These are phyloP conservation scores for Tachysurus fulvidraco DNA, from an alignment of 2,113 vertebrate genomes.

Conservation along the genomic window DNA sequence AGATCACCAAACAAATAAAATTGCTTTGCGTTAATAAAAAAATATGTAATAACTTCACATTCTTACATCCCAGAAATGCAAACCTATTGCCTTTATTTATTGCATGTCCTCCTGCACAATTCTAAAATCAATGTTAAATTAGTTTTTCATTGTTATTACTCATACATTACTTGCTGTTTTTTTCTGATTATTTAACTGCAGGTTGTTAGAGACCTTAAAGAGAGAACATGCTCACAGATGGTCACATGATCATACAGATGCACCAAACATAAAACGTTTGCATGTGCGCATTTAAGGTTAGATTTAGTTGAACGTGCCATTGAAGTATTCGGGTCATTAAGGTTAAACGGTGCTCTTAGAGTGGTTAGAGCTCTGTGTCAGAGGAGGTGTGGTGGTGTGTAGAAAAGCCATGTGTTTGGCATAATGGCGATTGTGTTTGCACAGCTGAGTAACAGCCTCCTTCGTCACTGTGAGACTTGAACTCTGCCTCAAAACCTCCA, in stretches of 20 bases:
- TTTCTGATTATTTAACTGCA: background rate
- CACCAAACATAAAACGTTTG: background rate
- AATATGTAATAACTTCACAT: background rate
- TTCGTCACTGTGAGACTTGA: conserved; percentile 14
- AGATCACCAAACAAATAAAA: background rate
- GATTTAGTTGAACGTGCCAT: background rate
- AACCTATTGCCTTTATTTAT: background rate
- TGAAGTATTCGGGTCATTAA: background rate
- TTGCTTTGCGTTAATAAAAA: background rate
- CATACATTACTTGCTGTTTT: background rate
- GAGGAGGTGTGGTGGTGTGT: conserved; percentile 42
- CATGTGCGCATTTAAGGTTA: background rate
- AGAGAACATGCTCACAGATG: background rate
- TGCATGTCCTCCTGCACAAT: background rate
- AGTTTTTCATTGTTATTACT: background rate
- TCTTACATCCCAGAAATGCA: background rate
- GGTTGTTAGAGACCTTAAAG: background rate
- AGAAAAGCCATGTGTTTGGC: conserved; percentile 21
- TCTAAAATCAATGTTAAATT: background rate
- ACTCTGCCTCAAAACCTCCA: background rate
- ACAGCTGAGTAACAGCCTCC: conserved; percentile 63
- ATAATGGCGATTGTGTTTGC: conserved; percentile 22
- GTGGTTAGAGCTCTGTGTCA: conserved; percentile 42
- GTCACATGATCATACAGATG: background rate
- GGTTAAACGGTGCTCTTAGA: background rate